Conservation (phyloP, 2,797 vertebrate genomes). For the Valencia hispanica region DNA sequence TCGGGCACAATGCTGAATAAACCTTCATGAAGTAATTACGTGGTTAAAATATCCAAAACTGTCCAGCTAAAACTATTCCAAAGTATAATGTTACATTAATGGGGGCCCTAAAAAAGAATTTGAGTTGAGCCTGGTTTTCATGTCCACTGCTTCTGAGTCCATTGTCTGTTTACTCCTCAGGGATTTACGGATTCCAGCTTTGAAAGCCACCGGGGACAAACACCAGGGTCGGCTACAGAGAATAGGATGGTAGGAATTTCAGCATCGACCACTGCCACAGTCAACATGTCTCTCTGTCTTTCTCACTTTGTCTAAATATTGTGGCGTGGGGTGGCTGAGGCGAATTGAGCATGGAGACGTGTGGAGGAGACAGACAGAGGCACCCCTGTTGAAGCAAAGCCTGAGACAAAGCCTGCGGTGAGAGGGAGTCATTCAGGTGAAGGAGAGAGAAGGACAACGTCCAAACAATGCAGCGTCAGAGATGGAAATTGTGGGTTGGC, state of each 20-base stretch:
- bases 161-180: conserved; percentile 31
- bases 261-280: conserved; percentile 35
- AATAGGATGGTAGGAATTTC: conserved; percentile 31
- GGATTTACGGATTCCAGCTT: conserved; percentile 38
- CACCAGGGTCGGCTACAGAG: conserved; percentile 34
- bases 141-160: conserved; percentile 26
- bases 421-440: conserved; percentile 56
- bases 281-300: conserved; percentile 49
- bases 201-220: conserved; percentile 51
- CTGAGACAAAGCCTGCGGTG: conserved; percentile 58
- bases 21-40: neutral
- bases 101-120: neutral
- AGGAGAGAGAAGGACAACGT: conserved; percentile 27
- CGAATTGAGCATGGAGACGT: conserved; percentile 36
- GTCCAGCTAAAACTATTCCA: conserved; percentile 4
- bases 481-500: conserved; percentile 46
- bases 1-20: neutral
- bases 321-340: conserved; percentile 39
- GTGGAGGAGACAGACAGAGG: conserved; percentile 48
- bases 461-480: conserved; percentile 26
- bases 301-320: conserved; percentile 60
- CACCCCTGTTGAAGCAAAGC: conserved; percentile 31
- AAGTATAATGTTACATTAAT: conserved; percentile 19
- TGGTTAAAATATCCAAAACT: neutral
- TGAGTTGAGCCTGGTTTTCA: conserved; percentile 9